Conservation (phyloP, 2,888 invertebrate genomes). For the Diachrysia chrysitis region DNA sequence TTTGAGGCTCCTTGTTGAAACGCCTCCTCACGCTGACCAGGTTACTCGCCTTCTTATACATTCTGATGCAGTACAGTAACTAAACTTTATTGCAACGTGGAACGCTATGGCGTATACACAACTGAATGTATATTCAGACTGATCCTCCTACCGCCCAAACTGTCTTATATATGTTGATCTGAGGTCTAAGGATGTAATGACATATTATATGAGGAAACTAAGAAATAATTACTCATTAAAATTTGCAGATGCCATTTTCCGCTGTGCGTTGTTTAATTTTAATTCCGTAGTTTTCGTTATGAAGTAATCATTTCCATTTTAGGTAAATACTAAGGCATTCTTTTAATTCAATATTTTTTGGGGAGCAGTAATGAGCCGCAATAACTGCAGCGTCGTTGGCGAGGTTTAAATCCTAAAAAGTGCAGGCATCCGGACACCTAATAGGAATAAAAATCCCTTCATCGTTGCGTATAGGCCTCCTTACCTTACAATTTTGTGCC, state of each 20-base stretch:
- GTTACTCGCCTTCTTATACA: slow-evolving; percentile 43
- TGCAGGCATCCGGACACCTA: too few relatives aligned
- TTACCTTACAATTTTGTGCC: too few relatives aligned
- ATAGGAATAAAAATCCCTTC: not conserved
- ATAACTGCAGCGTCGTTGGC: too few relatives aligned
- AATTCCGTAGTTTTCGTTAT: not conserved
- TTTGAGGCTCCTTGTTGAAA: slow-evolving; percentile 36
- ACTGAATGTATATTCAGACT: slow-evolving; percentile 29
- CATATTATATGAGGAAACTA: slow-evolving; percentile 27
- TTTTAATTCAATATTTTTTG: too few relatives aligned
- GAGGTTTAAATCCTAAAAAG: too few relatives aligned
- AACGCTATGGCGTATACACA: slow-evolving; percentile 16
- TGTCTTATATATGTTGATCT: slow-evolving; percentile 24
- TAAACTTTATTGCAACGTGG: slow-evolving; percentile 45
- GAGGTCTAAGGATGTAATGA: slow-evolving; percentile 20
- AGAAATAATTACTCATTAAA: slow-evolving; percentile 6
- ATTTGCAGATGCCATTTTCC: slow-evolving; percentile 34
- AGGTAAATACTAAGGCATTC: not conserved
- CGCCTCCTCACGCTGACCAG: slow-evolving; percentile 47
- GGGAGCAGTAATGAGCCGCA: too few relatives aligned
- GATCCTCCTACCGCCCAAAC: slow-evolving; percentile 9
- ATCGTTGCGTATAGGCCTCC: too few relatives aligned
- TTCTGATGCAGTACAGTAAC: slow-evolving; percentile 43
- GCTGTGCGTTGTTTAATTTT: not conserved
- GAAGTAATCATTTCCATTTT: not conserved